Conservation (phyloP, 2,888 invertebrate genomes). For the Acholoe squamosa region DNA sequence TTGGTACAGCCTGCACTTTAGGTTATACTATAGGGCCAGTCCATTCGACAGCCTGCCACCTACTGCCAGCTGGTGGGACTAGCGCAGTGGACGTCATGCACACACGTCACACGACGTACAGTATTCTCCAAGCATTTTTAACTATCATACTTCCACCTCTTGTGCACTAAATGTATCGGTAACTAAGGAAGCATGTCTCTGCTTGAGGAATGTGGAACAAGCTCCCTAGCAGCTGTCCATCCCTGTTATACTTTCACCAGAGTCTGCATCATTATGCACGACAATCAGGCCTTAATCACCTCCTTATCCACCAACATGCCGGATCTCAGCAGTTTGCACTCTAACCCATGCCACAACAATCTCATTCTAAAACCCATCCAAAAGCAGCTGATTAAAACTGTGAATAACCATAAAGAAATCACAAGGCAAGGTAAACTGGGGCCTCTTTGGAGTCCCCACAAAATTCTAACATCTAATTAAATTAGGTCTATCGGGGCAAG, state of each 20-base stretch:
- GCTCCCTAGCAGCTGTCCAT: not conserved
- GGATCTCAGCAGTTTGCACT: constrained; percentile 4
- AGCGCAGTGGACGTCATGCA: not conserved
- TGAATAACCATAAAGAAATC: not conserved
- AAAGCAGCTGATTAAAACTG: not conserved
- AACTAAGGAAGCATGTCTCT: too few relatives aligned
- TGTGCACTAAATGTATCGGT: too few relatives aligned
- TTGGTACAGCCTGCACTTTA: too few relatives aligned
- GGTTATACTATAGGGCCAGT: too few relatives aligned
- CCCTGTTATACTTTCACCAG: not conserved
- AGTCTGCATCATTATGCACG: not conserved
- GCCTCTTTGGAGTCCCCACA: too few relatives aligned
- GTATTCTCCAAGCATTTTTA: too few relatives aligned
- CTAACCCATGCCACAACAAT: too few relatives aligned
- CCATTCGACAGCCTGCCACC: not conserved
- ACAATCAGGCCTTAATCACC: not conserved
- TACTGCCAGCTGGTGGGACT: not conserved
- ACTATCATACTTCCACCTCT: too few relatives aligned
- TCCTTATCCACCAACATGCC: not conserved
- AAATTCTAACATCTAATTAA: constrained; percentile 1
- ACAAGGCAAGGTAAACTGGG: too few relatives aligned
- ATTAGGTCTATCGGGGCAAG: not conserved
- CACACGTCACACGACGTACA: too few relatives aligned
- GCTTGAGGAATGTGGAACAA: too few relatives aligned
- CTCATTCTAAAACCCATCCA: not conserved